Conservation (phyloP, 2,888 invertebrate genomes). For the Luperina nickerlii region DNA sequence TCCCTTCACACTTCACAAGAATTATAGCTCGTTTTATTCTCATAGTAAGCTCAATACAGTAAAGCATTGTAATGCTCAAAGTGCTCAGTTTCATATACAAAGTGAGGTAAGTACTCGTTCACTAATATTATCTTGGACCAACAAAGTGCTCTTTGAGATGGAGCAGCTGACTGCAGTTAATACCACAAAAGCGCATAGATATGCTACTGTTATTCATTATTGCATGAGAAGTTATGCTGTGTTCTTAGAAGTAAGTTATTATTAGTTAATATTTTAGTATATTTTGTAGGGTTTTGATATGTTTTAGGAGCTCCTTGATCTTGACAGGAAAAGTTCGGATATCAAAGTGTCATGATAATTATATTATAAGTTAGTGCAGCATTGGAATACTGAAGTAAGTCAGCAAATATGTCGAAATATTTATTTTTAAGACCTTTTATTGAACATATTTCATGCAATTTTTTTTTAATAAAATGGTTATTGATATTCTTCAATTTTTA, state of each 20-base stretch:
- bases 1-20: not conserved
- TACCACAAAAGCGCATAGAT: constrained; percentile 71
- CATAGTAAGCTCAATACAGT: constrained; percentile 38
- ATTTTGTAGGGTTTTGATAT: not conserved
- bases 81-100: constrained; percentile 63
- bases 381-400: not conserved
- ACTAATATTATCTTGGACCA: constrained; percentile 74
- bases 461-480: not conserved
- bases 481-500: not conserved
- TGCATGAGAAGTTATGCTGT: constrained; percentile 61
- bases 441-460: not conserved
- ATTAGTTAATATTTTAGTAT: not conserved
- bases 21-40: constrained; percentile 11
- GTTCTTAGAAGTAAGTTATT: constrained; percentile 39
- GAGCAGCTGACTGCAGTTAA: constrained; percentile 68
- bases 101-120: constrained; percentile 69
- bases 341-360: not conserved
- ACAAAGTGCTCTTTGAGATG: constrained; percentile 75
- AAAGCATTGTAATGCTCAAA: constrained; percentile 61
- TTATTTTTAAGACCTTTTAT: not conserved
- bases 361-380: not conserved
- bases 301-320: not conserved
- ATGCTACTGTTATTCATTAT: constrained; percentile 67
- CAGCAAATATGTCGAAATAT: not conserved
- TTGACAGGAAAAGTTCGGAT: not conserved